Base-by-base conservation (phyloP, 2,113 vertebrate species). In the Nibea albiflora region DNA sequence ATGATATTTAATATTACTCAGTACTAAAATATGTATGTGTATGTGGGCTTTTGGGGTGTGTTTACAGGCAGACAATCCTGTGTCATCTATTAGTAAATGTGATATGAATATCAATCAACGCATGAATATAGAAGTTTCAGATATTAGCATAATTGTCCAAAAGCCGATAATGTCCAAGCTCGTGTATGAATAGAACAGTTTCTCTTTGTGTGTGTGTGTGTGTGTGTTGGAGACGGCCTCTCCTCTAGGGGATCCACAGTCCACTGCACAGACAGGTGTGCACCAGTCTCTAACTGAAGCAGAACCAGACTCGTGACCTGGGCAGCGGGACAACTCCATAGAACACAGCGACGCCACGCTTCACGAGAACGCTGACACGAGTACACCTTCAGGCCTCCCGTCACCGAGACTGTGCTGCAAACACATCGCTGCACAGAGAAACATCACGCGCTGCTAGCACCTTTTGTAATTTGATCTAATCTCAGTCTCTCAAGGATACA, bases 221-320 rank as follows among this genome's bases (percentile, higher is more conserved):
- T 71, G 28, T 72, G 46, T 66, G 35, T 26, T 28, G 12, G 42
- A 54, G 26, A 9, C 17, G 20, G 28, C 11, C 57, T 56, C 47
- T 44, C 68, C 42, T 76, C 69, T 22, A 15, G 53, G 71, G 85
- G 44, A 71, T 74, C 70, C 62, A 73, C 68, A 78, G 63, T 73
- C 46, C 26, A 53, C 42, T 81, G 58, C 69, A 61, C 81, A 64
- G 44, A 70, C 68, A 84, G 73, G 46, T 77, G 68, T 80, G 53
- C 54, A 46, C 28, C 5, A 1, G 42, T 44, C 54, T 69, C 22
- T 19, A 52, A 50, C 70, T 76, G 76, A 76, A 79, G 85, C 66
- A 73, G 39, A 81, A 70, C 26, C 39, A 62, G 26, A 68, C 60
- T 39, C 63, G 8, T 61, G 76, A 76, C 61, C 72, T 72, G 26